phyloP scores from a whole-genome alignment of 2,797 vertebrate species.

The Sternotherus odoratus region DNA sequence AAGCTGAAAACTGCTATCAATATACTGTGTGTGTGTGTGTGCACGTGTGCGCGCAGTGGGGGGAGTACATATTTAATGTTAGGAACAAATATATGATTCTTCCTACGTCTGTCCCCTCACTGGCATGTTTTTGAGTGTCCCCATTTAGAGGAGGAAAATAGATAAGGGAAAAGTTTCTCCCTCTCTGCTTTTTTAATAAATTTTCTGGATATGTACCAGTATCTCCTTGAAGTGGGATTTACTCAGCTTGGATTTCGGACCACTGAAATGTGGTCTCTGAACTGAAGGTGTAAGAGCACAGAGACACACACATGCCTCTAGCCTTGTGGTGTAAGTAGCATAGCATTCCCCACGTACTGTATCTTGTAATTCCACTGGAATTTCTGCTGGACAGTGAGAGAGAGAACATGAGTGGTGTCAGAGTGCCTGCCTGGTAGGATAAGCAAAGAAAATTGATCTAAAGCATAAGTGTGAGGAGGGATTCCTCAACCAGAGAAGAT shows the following conservation, averaged over 20 bases:
- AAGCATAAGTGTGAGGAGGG: not conserved
- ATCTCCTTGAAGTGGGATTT: not conserved
- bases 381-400: not conserved
- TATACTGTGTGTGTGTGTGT: fast-evolving
- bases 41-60: no score
- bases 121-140: not conserved
- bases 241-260: not conserved
- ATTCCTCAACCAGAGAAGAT: not conserved
- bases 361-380: not conserved
- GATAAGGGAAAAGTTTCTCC: not conserved
- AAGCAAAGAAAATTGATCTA: not conserved
- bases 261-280: not conserved
- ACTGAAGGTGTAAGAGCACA: not conserved
- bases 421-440: no score
- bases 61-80: not conserved
- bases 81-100: not conserved
- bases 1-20: not conserved
- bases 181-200: not conserved
- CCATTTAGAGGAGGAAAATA: not conserved
- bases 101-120: not conserved
- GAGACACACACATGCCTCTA: not conserved
- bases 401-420: no score
- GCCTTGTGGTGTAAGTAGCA: not conserved
- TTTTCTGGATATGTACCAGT: not conserved
- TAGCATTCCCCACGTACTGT: not conserved